Base-by-base conservation (phyloP, 2,113 vertebrate genomes). In the Zapornia atra region DNA sequence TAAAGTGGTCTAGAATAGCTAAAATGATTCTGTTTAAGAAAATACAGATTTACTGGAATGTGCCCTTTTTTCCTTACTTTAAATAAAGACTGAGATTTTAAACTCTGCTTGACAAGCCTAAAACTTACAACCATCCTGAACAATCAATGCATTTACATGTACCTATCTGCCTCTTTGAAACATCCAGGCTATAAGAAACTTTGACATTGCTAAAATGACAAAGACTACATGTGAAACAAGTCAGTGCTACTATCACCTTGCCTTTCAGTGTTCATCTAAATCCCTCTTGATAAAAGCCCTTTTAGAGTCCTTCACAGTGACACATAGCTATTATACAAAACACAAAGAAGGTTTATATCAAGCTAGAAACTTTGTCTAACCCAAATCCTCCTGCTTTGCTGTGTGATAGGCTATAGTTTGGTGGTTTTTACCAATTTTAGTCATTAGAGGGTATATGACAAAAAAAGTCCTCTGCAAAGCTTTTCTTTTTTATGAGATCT, bases 131-230 rank as follows among this genome's bases (percentile, higher is more conserved):
- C 63, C 53, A 76, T 9, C 38, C 94, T 51, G 42, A 95, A 86
- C 25, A 82, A 86, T 42, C 48, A 89, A n/a, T 29, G n/a, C 21
- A 71, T 87, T 94, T 95, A 76, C 44, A 71, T 92, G 61, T 42
- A 82, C 57, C 31, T 26, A 12, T 54, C 42, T 54, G 48, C 79
- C 63, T 90, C 61, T 88, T 13, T 69, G 69, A 94, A 94, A 90
- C 10, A 82, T 59, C 25, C 51, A 89, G 65, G 70, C 51, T 26
- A 0, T 65, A 63, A 86, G 61, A 91, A 94, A 92, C 44, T 91
- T 78, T 76, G 93, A 85, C 77, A 53, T 18, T 59, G 63, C 64
- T 89, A 76, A 95, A 92, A 93, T 53, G 54, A 94, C 91, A 89
- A 96, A 88, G 56, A 75, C 63, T 92, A 72, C 36, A 38, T 16